These are phyloP conservation scores for Ectropis crepuscularia DNA, from an alignment of 2,888 invertebrate genomes.

Conservation along the genomic window DNA sequence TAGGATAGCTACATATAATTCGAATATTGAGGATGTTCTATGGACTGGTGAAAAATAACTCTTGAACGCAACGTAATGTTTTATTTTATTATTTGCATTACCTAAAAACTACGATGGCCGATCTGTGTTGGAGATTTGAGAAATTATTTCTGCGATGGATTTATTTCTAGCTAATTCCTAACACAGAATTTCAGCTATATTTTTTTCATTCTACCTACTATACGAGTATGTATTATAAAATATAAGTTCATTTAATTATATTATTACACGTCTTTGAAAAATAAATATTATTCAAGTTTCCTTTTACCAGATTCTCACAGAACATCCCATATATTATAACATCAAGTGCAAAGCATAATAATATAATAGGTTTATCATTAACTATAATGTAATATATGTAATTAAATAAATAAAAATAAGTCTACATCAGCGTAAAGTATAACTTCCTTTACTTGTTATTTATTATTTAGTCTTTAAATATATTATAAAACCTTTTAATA, in stretches of 20 bases:
- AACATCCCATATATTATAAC: slow-evolving; percentile 32
- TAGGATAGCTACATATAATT: slow-evolving; percentile 38
- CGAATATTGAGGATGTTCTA: slow-evolving; percentile 33
- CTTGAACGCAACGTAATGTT: not conserved
- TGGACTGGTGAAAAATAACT: slow-evolving; percentile 26
- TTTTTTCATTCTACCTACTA: no score
- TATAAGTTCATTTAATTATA: no score
- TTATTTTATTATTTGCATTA: not conserved
- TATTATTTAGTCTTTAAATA: slow-evolving; percentile 60
- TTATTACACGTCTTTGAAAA: no score
- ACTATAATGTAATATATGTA: slow-evolving; percentile 49
- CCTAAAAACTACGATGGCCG: no score
- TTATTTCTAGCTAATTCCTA: no score
- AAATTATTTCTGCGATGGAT: no score
- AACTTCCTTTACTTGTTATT: slow-evolving; percentile 65
- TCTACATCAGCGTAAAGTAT: slow-evolving; percentile 45
- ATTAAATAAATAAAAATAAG: slow-evolving; percentile 47
- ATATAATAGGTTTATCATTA: slow-evolving; percentile 43
- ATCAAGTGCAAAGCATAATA: slow-evolving; percentile 46
- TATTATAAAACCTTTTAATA: slow-evolving; percentile 42
- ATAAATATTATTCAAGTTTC: not conserved
- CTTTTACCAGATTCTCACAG: slow-evolving; percentile 28
- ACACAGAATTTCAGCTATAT: no score
- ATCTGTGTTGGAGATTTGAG: no score
- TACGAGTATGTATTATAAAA: no score